Evolutionary conservation across 1,140 invertebrate genomes (phyloP).

Genomic region (Brachionus plicatilis): DNA sequence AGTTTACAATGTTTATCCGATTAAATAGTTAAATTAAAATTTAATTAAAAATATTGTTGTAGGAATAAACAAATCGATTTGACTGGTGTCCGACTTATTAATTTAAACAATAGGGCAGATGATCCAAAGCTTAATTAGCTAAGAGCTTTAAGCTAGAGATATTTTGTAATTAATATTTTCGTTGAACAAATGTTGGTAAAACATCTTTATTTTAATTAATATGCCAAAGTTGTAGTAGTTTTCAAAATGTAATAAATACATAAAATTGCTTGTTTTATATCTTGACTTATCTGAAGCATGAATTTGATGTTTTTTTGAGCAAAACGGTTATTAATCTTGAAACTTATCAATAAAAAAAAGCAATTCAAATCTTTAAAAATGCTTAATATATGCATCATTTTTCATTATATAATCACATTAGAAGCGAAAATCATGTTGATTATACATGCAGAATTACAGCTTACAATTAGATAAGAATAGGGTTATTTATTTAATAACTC

Average conservation of each 20-base stretch:
- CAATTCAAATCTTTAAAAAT: not conserved
- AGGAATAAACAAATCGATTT: not conserved
- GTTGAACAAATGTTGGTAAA: not conserved
- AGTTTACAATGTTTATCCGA: not conserved
- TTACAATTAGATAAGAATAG: not conserved
- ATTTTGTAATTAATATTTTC: not conserved
- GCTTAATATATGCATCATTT: not conserved
- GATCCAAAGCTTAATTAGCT: not conserved
- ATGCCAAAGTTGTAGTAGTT: not conserved
- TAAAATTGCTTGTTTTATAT: not conserved
- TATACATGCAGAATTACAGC: not conserved
- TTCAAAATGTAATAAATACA: slow-evolving; percentile 1
- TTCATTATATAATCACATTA: not conserved
- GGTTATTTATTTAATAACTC: not conserved
- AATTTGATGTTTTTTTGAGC: not conserved
- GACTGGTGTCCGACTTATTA: not conserved
- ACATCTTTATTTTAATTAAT: not conserved
- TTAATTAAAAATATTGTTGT: not conserved
- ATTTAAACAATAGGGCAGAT: not conserved
- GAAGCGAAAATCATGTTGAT: not conserved
- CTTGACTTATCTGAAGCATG: not conserved
- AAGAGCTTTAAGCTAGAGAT: not conserved
- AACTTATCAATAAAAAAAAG: not conserved
- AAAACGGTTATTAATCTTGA: not conserved
- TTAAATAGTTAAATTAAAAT: not conserved